Conservation (phyloP, 2,797 vertebrate genomes). For the Phalanger gymnotis region DNA sequence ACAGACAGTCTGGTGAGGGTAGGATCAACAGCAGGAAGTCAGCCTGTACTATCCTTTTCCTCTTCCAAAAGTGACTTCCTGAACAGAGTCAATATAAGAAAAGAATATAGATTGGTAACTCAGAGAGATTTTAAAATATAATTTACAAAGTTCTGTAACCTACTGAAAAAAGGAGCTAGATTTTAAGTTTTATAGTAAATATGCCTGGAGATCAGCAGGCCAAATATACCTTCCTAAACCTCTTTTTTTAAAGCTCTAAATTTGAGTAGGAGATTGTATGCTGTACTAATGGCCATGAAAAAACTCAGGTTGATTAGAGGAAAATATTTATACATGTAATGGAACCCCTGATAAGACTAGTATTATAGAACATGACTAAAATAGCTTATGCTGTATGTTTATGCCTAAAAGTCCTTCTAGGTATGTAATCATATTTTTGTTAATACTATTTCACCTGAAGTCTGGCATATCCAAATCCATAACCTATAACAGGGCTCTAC, state of each 20-base stretch:
- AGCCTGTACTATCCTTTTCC: slow-evolving; percentile 32
- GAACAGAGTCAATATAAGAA: slow-evolving; percentile 42
- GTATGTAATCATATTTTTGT: slow-evolving; percentile 40
- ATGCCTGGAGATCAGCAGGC: background rate
- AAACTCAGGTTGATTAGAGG: slow-evolving; percentile 46
- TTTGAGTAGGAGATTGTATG: slow-evolving; percentile 41
- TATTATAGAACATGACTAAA: slow-evolving; percentile 18
- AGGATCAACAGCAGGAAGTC: slow-evolving; percentile 48
- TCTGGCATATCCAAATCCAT: slow-evolving; percentile 7
- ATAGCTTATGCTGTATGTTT: background rate
- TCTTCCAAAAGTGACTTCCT: slow-evolving; percentile 29
- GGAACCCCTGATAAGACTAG: slow-evolving; percentile 5
- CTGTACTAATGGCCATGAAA: slow-evolving; percentile 9
- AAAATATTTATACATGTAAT: slow-evolving; percentile 31
- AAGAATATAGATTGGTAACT: slow-evolving; percentile 32
- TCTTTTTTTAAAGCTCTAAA: slow-evolving; percentile 35
- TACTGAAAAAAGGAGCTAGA: background rate
- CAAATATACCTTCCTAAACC: background rate
- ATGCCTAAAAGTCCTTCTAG: slow-evolving; percentile 1
- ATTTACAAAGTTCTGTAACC: slow-evolving; percentile 22
- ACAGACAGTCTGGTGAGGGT: slow-evolving; percentile 17
- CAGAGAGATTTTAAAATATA: slow-evolving; percentile 57
- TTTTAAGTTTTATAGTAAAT: slow-evolving; percentile 36
- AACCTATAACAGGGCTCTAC: slow-evolving; percentile 53
- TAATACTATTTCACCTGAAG: slow-evolving; percentile 23